A percentile compares a stretch with the other conserved stretches of the same genome.
Conservation (phyloP, 2,113 vertebrate genomes). For the Eudorcas thomsonii region DNA sequence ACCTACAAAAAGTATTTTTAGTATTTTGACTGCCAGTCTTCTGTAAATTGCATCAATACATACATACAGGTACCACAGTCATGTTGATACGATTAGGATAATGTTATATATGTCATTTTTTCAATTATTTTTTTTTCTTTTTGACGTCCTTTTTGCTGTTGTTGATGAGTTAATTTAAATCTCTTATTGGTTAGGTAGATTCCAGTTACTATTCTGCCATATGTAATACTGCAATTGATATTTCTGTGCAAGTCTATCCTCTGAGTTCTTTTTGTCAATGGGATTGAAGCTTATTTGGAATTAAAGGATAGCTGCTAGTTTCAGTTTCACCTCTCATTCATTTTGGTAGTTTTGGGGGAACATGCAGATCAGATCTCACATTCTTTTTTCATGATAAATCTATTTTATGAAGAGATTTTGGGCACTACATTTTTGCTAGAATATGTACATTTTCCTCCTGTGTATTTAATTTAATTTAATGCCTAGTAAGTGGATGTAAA, state of each 20-base stretch:
- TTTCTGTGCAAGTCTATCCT: background rate
- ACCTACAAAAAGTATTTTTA: background rate
- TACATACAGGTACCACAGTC: background rate
- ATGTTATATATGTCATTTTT: background rate
- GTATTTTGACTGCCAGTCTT: background rate
- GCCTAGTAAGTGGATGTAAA: background rate
- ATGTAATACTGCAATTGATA: background rate
- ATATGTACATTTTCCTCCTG: background rate
- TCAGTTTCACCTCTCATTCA: background rate
- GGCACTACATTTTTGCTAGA: background rate
- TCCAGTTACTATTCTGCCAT: background rate
- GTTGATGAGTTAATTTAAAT: background rate
- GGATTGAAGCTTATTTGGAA: background rate
- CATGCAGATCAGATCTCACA: background rate
- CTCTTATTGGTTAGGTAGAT: background rate
- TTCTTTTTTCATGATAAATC: background rate
- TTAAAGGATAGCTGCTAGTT: background rate
- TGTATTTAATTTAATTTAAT: background rate
- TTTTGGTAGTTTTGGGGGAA: background rate
- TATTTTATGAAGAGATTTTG: background rate
- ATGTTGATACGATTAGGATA: background rate
- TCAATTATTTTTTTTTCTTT: background rate
- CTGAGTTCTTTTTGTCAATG: background rate
- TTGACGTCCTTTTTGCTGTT: background rate
- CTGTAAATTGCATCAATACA: background rate